Conservation (phyloP, 2,113 vertebrate species). For the Dryoscopus gambensis region DNA sequence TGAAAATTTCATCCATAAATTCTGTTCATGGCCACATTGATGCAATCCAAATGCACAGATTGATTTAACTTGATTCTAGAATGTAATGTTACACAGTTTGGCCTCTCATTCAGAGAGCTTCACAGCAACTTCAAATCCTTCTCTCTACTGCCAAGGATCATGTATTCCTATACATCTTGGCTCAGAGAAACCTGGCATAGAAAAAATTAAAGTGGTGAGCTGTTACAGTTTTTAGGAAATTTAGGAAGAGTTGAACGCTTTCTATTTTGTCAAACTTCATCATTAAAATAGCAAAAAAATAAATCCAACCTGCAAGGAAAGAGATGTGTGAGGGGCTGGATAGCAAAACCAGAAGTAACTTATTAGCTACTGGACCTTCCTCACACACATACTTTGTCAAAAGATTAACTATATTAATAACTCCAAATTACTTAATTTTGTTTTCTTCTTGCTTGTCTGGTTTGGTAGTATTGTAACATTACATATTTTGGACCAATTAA, state of each 20-base stretch:
- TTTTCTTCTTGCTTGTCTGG: not conserved
- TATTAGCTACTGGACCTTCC: not conserved
- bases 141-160: not conserved
- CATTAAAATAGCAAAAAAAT: not conserved
- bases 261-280: not conserved
- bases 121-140: not conserved
- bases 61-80: not conserved
- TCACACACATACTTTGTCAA: not conserved
- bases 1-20: not conserved
- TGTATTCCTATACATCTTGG: not conserved
- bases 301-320: not conserved
- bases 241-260: not conserved
- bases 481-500: not conserved
- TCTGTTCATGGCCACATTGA: not conserved
- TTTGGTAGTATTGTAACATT: not conserved
- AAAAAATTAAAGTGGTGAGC: not conserved
- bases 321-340: accelerated
- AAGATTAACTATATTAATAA: not conserved
- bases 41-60: not conserved
- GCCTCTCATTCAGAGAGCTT: not conserved
- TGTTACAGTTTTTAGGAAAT: not conserved
- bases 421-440: not conserved
- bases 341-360: not conserved
- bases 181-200: not conserved
- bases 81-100: not conserved